phyloP scores from a whole-genome alignment of 2,797 vertebrate genomes.

The Mus spretus region DNA sequence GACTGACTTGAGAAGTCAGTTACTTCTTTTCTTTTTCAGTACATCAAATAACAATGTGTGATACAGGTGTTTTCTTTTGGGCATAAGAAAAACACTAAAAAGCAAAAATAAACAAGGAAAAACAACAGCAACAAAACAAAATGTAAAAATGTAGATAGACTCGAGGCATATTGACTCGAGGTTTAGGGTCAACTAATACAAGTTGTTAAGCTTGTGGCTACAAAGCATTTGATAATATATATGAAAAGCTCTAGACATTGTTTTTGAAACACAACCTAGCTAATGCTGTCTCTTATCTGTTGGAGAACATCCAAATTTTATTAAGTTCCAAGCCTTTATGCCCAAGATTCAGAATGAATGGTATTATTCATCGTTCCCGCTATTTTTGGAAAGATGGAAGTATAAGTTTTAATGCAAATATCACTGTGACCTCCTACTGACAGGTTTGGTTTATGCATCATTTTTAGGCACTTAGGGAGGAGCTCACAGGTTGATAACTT shows the following conservation, averaged over 20 bases:
- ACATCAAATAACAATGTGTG: slow-evolving; percentile 70
- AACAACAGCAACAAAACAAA: background rate
- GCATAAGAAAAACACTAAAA: slow-evolving; percentile 25
- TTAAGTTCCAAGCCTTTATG: slow-evolving; percentile 72
- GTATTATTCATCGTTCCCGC: slow-evolving; percentile 54
- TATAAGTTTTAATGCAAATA: slow-evolving; percentile 58
- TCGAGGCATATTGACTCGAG: slow-evolving; percentile 35
- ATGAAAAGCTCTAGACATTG: slow-evolving; percentile 69
- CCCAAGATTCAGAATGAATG: background rate
- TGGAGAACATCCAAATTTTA: slow-evolving; percentile 73
- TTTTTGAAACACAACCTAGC: slow-evolving; percentile 71
- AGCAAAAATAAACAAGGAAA: background rate
- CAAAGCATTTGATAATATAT: slow-evolving; percentile 61
- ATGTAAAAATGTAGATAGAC: slow-evolving; percentile 36
- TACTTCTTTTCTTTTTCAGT: slow-evolving; percentile 75
- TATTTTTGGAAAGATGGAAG: slow-evolving; percentile 61
- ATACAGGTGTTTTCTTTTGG: slow-evolving; percentile 67
- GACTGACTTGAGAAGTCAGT: slow-evolving; percentile 85
- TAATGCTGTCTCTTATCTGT: slow-evolving; percentile 66
- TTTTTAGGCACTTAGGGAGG: slow-evolving; percentile 65
- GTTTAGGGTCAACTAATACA: slow-evolving; percentile 65
- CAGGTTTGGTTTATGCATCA: slow-evolving; percentile 60
- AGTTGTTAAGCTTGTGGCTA: slow-evolving; percentile 71
- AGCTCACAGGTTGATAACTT: slow-evolving; percentile 35
- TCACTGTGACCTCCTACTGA: slow-evolving; percentile 71